Base-by-base conservation (phyloP, 1,140 invertebrate species). In the Calosoma granatense region DNA sequence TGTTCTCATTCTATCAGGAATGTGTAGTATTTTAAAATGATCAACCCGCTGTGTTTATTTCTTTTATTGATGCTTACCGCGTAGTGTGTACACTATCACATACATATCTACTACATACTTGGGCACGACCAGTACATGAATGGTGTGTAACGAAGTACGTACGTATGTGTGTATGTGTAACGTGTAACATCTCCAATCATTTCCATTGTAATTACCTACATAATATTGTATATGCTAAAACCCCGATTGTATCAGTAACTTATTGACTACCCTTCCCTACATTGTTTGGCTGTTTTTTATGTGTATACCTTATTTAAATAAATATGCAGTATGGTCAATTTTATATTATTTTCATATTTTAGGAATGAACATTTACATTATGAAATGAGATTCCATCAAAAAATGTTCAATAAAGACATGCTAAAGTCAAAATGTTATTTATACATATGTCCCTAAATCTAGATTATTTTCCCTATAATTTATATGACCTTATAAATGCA, bases 231-330 rank as follows among this genome's bases (percentile, higher is more conserved):
- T 11, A 53, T 22, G 3, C 11, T 22, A 51, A 56, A 54, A 59
- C 58, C 23, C 54, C n/a, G n/a, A 22, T 43, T 56, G 12, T n/a
- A n/a, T n/a, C n/a, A n/a, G n/a, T n/a, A n/a, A n/a, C n/a, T n/a
- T 56, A 23, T 41, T 15, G 26, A 41, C 2, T 56, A 30, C 26
- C 26, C 26, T 30, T 30, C 4, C 14, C 26, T 14, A 4, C 26
- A 30, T 30, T 6, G 4, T 30, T 56, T 22, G 53, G 55, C 20
- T 61, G 53, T 61, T 56, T 59, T 59, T 59, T 56, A 55, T 66
- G 64, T n/a, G n/a, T 66, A 66, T 66, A 66, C 61, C 63, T 66
- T 59, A 64, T 66, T 66, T 66, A 63, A 63, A 64, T 65, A 65
- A 65, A 65, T 64, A 65, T 61, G 64, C 64, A 64, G 64, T 65